Evolutionary conservation across 2,888 invertebrate species (phyloP).

Genomic region (Volucella zonaria): DNA sequence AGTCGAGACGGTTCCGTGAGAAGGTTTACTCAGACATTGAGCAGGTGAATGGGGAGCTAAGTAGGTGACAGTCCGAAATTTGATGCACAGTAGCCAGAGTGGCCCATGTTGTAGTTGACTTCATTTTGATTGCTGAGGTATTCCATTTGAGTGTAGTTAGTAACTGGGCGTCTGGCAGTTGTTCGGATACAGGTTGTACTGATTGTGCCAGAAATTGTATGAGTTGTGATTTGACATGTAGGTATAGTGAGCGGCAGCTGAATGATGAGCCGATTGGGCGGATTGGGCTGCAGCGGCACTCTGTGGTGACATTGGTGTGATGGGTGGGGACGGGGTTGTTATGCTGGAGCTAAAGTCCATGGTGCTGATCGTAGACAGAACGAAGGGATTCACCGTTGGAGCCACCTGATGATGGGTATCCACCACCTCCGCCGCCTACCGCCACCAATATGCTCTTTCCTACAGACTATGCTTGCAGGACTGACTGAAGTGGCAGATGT

Average conservation of each 20-base stretch:
- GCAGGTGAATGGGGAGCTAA: constrained; percentile 82
- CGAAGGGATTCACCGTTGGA: constrained; percentile 77
- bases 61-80: constrained; percentile 82
- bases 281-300: too few relatives aligned
- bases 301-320: constrained; percentile 88
- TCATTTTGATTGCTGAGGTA: constrained; percentile 83
- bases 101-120: constrained; percentile 83
- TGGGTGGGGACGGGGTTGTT: constrained; percentile 91
- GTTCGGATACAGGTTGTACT: constrained; percentile 82
- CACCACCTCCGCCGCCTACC: constrained; percentile 75
- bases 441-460: constrained; percentile 84
- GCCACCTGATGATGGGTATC: constrained; percentile 70
- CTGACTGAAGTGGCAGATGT: constrained; percentile 88
- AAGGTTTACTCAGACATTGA: constrained; percentile 82
- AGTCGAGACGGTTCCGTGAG: constrained; percentile 82
- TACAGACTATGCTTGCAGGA: constrained; percentile 87
- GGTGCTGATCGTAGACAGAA: constrained; percentile 84
- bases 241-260: constrained; percentile 76
- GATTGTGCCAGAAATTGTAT: constrained; percentile 83
- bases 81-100: constrained; percentile 81
- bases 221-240: constrained; percentile 82
- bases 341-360: constrained; percentile 90
- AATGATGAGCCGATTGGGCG: too few relatives aligned
- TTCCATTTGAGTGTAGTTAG: constrained; percentile 83
- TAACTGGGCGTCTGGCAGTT: constrained; percentile 82